Conservation (phyloP, 2,888 invertebrate species). For the Trissolcus japonicus region DNA sequence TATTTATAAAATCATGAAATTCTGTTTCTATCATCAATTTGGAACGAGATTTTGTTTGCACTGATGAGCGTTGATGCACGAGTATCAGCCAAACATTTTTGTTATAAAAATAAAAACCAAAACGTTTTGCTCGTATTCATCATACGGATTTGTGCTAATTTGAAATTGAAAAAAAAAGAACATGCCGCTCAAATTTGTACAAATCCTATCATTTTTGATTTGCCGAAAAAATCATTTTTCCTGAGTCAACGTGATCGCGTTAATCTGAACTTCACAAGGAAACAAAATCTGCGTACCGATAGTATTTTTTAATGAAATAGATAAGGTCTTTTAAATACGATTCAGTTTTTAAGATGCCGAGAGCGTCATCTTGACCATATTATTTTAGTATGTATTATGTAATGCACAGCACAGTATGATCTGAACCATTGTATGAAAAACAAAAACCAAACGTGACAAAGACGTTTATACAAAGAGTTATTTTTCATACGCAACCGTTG, state of each 20-base stretch:
- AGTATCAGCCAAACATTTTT: neutral
- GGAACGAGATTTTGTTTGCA: conserved; percentile 32
- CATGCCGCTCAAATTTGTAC: no score
- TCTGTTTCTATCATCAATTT: conserved; percentile 12
- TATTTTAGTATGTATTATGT: conserved; percentile 23
- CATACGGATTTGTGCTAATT: no score
- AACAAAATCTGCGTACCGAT: conserved; percentile 5
- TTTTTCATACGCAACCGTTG: conserved; percentile 30
- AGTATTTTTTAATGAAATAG: conserved; percentile 11
- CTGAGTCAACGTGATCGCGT: neutral
- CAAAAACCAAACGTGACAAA: conserved; percentile 14
- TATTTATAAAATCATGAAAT: conserved; percentile 27
- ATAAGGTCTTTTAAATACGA: conserved; percentile 9
- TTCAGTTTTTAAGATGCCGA: conserved; percentile 9
- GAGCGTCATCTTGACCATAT: conserved; percentile 17
- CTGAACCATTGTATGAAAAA: neutral
- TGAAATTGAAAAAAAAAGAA: no score
- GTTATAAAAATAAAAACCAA: neutral
- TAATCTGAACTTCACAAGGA: neutral
- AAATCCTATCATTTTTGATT: neutral
- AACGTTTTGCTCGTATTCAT: conserved; percentile 3
- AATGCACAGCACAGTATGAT: conserved; percentile 8
- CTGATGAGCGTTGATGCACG: neutral
- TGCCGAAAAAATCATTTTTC: neutral
- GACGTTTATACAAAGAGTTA: conserved; percentile 17